Evolutionary conservation across 2,113 vertebrate genomes (phyloP).

Genomic region (Sisor rabdophorus): DNA sequence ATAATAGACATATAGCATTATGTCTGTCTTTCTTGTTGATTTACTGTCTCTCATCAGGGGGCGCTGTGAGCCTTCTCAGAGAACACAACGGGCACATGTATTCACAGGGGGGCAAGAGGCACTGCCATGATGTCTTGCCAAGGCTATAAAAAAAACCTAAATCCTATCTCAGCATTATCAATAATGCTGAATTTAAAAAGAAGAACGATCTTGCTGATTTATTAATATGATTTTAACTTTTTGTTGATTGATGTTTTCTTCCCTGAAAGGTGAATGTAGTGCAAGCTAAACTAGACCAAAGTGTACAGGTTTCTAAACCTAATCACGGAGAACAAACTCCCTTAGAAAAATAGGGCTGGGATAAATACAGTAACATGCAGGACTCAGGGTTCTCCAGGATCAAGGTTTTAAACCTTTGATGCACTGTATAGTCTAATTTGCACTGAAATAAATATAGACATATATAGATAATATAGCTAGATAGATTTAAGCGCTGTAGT

Average conservation of each 20-base stretch:
- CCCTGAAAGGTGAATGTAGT: background rate
- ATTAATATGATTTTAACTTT: slow-evolving; percentile 13
- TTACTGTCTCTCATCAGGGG: slow-evolving; percentile 66
- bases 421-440: slow-evolving; percentile 10
- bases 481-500: slow-evolving; percentile 7
- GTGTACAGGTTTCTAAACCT: background rate
- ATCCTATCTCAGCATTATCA: slow-evolving; percentile 22
- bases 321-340: background rate
- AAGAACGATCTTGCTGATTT: slow-evolving; percentile 19
- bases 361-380: background rate
- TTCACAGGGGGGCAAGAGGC: slow-evolving; percentile 57
- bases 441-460: slow-evolving; percentile 37
- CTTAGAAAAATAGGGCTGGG: background rate
- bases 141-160: slow-evolving; percentile 49
- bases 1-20: slow-evolving; percentile 50
- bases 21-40: slow-evolving; percentile 65
- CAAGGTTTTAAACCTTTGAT: background rate
- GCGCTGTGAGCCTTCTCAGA: slow-evolving; percentile 59
- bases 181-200: slow-evolving; percentile 30
- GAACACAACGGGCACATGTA: slow-evolving; percentile 56
- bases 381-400: background rate
- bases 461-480: background rate
- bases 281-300: slow-evolving; percentile 21
- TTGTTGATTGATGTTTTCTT: slow-evolving; percentile 23
- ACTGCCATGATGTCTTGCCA: slow-evolving; percentile 61